Conservation (phyloP, 2,797 vertebrate genomes). For the Parauchenoglanis ngamensis region DNA sequence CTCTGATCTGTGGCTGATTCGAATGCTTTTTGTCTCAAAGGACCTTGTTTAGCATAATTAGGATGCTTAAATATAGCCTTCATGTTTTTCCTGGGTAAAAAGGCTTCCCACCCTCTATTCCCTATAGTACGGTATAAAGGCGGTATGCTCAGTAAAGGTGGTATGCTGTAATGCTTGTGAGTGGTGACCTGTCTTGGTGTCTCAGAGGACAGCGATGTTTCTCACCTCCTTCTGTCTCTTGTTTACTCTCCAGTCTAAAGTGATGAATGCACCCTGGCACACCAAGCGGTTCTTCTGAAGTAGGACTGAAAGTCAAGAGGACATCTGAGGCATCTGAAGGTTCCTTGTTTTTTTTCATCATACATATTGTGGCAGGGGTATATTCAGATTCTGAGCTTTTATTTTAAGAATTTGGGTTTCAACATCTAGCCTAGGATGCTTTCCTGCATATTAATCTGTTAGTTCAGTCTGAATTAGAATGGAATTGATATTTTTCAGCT, state of each 20-base stretch:
- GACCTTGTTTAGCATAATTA: slow-evolving; percentile 34
- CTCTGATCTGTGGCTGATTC: slow-evolving; percentile 7
- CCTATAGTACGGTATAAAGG: not conserved
- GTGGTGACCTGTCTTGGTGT: slow-evolving; percentile 73
- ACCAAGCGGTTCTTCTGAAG: slow-evolving; percentile 75
- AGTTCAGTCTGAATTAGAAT: not conserved
- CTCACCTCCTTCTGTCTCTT: slow-evolving; percentile 67
- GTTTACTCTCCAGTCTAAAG: slow-evolving; percentile 61
- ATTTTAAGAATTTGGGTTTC: slow-evolving; percentile 46
- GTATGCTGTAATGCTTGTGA: slow-evolving; percentile 61
- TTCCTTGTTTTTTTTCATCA: slow-evolving; percentile 45
- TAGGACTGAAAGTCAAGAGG: slow-evolving; percentile 76
- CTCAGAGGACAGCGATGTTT: slow-evolving; percentile 65
- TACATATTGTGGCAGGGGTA: not conserved
- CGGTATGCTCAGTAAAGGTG: slow-evolving; percentile 38
- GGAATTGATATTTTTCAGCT: not conserved
- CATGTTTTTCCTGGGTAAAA: slow-evolving; percentile 18
- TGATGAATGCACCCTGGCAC: slow-evolving; percentile 80
- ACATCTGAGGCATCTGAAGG: slow-evolving; percentile 77
- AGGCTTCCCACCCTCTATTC: slow-evolving; percentile 5
- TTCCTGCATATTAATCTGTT: not conserved
- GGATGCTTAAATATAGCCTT: slow-evolving; percentile 5
- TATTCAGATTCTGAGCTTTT: slow-evolving; percentile 42
- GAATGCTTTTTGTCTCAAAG: not conserved
- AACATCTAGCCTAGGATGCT: too few species aligned